These are phyloP conservation scores for Drosophila anomelani DNA, from an alignment of 2,888 invertebrate genomes.

Conservation along the genomic window DNA sequence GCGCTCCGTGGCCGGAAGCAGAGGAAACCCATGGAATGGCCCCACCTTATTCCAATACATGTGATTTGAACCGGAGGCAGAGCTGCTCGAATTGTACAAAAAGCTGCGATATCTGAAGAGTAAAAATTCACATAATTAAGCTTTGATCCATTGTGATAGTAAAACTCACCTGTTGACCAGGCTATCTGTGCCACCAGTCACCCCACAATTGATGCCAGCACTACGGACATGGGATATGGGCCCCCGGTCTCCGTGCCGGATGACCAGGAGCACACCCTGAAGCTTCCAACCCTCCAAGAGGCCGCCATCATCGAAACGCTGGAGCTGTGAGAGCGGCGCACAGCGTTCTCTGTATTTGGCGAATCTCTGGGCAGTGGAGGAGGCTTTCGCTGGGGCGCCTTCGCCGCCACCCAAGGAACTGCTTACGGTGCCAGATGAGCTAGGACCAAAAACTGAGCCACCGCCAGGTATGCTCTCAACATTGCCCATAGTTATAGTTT, in stretches of 20 bases:
- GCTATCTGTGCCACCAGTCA: slow-evolving; percentile 84
- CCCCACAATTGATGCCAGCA: slow-evolving; percentile 91
- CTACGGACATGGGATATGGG: slow-evolving; percentile 93
- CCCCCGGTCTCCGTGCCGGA: slow-evolving; percentile 95
- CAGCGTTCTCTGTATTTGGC: slow-evolving; percentile 89
- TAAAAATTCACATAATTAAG: neutral
- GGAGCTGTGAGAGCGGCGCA: slow-evolving; percentile 90
- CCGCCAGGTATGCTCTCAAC: slow-evolving; percentile 80
- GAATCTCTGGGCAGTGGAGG: slow-evolving; percentile 59
- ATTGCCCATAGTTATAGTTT: slow-evolving; percentile 86
- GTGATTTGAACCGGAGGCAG: slow-evolving; percentile 85
- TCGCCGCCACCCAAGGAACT: slow-evolving; percentile 37
- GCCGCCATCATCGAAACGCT: slow-evolving; percentile 89
- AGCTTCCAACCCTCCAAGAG: slow-evolving; percentile 84
- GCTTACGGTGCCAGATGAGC: slow-evolving; percentile 47
- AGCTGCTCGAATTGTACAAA: slow-evolving; percentile 81
- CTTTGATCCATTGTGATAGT: too few relatives aligned
- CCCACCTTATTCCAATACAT: slow-evolving; percentile 91
- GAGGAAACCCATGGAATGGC: slow-evolving; percentile 93
- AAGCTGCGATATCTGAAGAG: slow-evolving; percentile 82
- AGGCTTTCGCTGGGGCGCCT: slow-evolving; percentile 20
- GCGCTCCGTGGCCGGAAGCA: slow-evolving; percentile 88
- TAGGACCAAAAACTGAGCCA: slow-evolving; percentile 46
- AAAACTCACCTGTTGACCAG: slow-evolving; percentile 81
- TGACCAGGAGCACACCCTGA: slow-evolving; percentile 88